These are phyloP conservation scores for Mionectes olivaceus DNA, from an alignment of 2,797 vertebrate genomes.

Conservation along the genomic window DNA sequence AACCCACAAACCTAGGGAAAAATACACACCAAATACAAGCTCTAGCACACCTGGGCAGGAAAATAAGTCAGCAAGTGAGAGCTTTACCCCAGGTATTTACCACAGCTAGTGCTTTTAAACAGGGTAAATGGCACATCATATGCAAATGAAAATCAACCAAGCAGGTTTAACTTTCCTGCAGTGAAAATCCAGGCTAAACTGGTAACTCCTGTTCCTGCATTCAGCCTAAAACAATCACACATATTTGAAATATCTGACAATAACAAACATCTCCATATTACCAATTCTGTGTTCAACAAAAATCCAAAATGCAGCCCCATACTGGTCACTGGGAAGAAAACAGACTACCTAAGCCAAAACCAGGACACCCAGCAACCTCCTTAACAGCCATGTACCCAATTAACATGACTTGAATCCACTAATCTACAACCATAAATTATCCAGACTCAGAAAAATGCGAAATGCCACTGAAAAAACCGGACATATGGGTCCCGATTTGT, in stretches of 20 bases:
- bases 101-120: neutral
- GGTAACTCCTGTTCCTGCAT: neutral
- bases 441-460: neutral
- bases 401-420: fast-evolving
- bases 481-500: neutral
- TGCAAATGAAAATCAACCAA: neutral
- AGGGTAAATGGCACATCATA: fast-evolving
- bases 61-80: neutral
- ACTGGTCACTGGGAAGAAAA: neutral
- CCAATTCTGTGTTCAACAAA: neutral
- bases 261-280: neutral
- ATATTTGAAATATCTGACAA: neutral
- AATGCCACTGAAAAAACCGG: neutral
- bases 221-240: neutral
- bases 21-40: neutral
- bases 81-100: neutral
- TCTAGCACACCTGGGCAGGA: neutral
- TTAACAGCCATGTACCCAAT: neutral
- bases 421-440: neutral
- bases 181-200: neutral
- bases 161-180: neutral
- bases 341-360: neutral
- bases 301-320: neutral
- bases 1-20: neutral
- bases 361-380: neutral